Base-by-base conservation (phyloP, 2,797 vertebrate genomes). In the Nothura maculosa region DNA sequence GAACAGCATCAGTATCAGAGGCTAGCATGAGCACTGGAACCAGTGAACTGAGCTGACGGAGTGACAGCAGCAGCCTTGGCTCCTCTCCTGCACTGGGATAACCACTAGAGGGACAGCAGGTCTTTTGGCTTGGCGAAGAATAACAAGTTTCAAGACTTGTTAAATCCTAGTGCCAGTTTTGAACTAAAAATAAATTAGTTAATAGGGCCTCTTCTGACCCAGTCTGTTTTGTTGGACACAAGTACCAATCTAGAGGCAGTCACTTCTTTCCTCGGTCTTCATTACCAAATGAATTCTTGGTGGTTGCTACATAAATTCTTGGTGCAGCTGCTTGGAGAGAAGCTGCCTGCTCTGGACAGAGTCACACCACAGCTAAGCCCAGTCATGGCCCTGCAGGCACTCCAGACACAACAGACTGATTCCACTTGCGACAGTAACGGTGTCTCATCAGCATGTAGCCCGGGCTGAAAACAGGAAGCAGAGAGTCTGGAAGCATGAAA, bases 121-220 rank as follows among this genome's bases (percentile, higher is more conserved):
- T 21, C 1, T 1, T 8, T 10, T 34, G 1, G 1, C 28, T 32
- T n/a, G 2, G 1, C 47, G 27, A 25, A 58, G 58, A 73, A 36
- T 11, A 25, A 2, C 1, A 6, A 36, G 30, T 63, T 57, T 43
- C 34, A 28, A n/a, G 21, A 68, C 50, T 43, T n/a, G 20, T 27
- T 27, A 40, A 40, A 48, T 10, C 42, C 30, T 32, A 32, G 38
- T 24, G 10, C 14, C 15, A 72, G 32, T 38, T 52, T 8, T 2
- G 3, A 52, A 69, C 27, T 36, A 38, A 21, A 30, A 16, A 30
- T 20, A 16, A 28, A 38, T 38, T 38, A 21, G 19, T 52, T 13
- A 28, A 27, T 69, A 52, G 47, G 52, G 19, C 14, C 27, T 69
- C 67, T 30, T 40, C 19, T 52, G 16, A 36, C 38, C 34, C 27